A percentile compares a stretch with the other conserved stretches of the same genome.
phyloP scores from a whole-genome alignment of 2,113 vertebrate species.

The Carassius gibelio region DNA sequence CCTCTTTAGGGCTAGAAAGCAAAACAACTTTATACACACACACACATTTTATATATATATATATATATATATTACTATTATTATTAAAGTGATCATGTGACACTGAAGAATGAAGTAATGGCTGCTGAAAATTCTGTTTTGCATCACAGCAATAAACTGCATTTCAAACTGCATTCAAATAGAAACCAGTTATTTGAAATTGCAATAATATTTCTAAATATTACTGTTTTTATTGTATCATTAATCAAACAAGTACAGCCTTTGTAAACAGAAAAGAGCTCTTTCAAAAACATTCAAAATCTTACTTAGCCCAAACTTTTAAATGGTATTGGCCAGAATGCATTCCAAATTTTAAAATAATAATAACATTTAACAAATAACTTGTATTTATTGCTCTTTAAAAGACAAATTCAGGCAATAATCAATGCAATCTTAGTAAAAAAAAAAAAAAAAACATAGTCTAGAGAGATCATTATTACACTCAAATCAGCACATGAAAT shows the following conservation, averaged over 20 bases:
- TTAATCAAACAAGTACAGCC: not conserved
- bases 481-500: not conserved
- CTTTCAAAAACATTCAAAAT: no score
- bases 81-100: no score
- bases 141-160: no score
- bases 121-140: no score
- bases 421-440: not conserved
- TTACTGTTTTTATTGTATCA: no score
- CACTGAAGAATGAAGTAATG: no score
- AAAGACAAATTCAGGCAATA: not conserved
- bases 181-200: no score
- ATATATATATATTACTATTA: no score
- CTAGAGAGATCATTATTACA: not conserved
- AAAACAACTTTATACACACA: not conserved
- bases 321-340: not conserved
- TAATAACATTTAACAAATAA: not conserved
- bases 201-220: no score
- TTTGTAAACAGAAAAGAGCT: no score
- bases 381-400: not conserved
- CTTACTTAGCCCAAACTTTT: not conserved
- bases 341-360: not conserved
- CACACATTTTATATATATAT: no score
- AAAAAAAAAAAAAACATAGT: not conserved
- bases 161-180: no score
- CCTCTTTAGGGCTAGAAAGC: not conserved